Conservation (phyloP, 2,888 invertebrate species). For the Caenorhabditis sp. region DNA sequence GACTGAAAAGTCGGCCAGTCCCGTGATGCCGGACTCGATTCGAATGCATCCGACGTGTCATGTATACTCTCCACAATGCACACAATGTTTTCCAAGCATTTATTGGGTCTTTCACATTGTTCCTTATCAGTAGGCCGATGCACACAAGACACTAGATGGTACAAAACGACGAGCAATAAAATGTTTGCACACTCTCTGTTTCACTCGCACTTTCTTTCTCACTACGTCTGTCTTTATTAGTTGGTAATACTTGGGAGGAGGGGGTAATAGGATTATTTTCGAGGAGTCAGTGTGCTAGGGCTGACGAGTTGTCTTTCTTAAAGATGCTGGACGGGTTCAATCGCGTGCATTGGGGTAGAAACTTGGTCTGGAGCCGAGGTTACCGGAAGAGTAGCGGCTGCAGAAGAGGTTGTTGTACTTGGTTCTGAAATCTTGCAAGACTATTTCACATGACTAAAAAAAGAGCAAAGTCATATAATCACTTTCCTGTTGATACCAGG, state of each 20-base stretch:
- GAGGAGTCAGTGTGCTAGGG: neutral
- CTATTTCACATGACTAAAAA: too few relatives aligned
- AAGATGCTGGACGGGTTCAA: conserved; percentile 52
- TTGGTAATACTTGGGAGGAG: conserved; percentile 26
- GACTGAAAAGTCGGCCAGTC: too few relatives aligned
- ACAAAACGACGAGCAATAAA: conserved; percentile 46
- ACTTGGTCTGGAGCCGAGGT: conserved; percentile 9
- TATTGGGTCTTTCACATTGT: conserved; percentile 30
- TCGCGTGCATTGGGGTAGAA: conserved; percentile 51
- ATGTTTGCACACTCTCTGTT: conserved; percentile 26
- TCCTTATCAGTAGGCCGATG: conserved; percentile 37
- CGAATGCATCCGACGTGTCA: neutral
- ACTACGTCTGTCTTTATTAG: conserved; percentile 32
- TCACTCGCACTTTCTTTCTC: conserved; percentile 16
- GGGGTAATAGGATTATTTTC: conserved; percentile 48
- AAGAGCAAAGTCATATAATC: too few relatives aligned
- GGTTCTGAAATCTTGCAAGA: conserved; percentile 19
- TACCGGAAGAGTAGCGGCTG: conserved; percentile 13
- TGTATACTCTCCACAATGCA: neutral
- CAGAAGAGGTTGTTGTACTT: neutral
- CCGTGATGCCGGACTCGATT: neutral
- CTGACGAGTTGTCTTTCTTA: conserved; percentile 4
- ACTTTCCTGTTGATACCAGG: neutral
- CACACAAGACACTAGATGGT: conserved; percentile 54
- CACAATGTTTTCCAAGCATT: conserved; percentile 36